These are phyloP conservation scores for Amazona ochrocephala DNA, from an alignment of 2,797 vertebrate genomes.

Conservation along the genomic window DNA sequence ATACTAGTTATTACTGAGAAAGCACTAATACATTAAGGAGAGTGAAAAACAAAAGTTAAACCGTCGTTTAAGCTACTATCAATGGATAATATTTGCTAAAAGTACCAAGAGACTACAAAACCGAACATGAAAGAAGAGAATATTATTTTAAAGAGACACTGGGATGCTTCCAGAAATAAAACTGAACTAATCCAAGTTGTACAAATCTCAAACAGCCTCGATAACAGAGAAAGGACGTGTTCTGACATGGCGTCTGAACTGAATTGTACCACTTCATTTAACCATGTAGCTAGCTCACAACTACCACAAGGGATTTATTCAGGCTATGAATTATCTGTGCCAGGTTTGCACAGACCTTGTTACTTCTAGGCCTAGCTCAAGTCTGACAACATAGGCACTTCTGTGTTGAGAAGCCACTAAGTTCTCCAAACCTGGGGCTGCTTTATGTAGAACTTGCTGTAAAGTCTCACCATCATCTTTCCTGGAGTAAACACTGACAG, in stretches of 20 bases:
- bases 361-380: background rate
- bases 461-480: background rate
- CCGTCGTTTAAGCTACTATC: background rate
- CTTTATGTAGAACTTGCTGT: background rate
- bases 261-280: background rate
- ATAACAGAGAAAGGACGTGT: rapidly evolving
- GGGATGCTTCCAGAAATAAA: background rate
- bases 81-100: background rate
- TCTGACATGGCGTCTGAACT: background rate
- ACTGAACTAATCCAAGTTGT: background rate
- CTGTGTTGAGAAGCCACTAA: background rate
- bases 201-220: background rate
- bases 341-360: background rate
- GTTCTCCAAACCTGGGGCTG: background rate
- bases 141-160: background rate
- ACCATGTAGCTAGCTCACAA: background rate
- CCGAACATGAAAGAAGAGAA: background rate
- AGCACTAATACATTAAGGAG: background rate
- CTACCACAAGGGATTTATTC: background rate
- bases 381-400: background rate
- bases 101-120: background rate
- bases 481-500: background rate
- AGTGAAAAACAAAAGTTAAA: background rate
- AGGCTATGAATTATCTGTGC: background rate
- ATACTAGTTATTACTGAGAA: background rate